Evolutionary conservation across 1,140 invertebrate genomes (phyloP).

Genomic region (Hesperophylax magnus): DNA sequence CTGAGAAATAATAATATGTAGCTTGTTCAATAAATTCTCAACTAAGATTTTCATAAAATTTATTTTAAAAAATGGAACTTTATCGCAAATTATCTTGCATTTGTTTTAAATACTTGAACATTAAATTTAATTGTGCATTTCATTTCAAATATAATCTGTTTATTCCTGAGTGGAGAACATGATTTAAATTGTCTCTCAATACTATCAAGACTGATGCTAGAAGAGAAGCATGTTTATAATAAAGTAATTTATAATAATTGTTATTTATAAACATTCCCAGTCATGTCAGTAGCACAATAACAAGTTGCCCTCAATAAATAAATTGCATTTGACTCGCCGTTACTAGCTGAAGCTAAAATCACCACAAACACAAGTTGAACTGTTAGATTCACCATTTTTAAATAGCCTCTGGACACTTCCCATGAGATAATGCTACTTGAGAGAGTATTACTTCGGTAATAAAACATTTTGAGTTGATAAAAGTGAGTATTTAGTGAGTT

Average conservation of each 20-base stretch:
- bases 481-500: slow-evolving; percentile 5
- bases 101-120: too few species aligned
- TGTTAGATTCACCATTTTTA: slow-evolving; percentile 1
- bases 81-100: too few species aligned
- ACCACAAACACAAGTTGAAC: not conserved
- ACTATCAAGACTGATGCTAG: too few species aligned
- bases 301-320: not conserved
- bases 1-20: too few species aligned
- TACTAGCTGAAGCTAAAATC: not conserved
- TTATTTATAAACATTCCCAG: not conserved
- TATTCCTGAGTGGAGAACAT: too few species aligned
- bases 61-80: too few species aligned
- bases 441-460: slow-evolving; percentile 3
- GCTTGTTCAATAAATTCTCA: too few species aligned
- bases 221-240: not conserved
- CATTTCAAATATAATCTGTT: too few species aligned
- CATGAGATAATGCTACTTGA: not conserved
- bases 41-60: too few species aligned
- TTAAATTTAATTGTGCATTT: too few species aligned
- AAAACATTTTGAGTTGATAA: not conserved
- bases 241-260: not conserved
- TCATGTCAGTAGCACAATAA: too few species aligned
- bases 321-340: slow-evolving; percentile 19
- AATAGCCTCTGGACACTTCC: not conserved
- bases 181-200: too few species aligned